phyloP scores from a whole-genome alignment of 2,797 vertebrate genomes.

The Xiphorhynchus erythropygius region DNA sequence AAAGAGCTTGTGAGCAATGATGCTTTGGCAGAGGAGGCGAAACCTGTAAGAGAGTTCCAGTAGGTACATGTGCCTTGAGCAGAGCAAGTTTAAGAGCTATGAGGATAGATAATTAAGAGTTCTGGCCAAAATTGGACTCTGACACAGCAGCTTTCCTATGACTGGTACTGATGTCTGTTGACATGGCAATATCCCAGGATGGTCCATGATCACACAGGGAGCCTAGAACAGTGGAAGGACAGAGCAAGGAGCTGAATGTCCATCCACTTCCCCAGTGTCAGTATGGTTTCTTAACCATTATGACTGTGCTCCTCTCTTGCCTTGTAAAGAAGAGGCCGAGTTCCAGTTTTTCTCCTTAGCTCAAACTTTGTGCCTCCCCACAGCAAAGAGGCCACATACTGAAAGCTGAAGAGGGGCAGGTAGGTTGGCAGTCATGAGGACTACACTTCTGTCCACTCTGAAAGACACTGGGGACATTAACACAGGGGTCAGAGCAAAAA shows the following conservation, averaged over 20 bases:
- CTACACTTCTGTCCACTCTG: neutral
- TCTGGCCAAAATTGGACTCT: neutral
- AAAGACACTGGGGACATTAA: neutral
- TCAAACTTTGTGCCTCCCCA: neutral
- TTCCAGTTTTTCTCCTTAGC: neutral
- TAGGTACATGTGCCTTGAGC: neutral
- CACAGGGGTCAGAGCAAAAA: neutral
- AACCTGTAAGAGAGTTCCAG: constrained; percentile 81
- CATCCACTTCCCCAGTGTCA: neutral
- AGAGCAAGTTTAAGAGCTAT: neutral
- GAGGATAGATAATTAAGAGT: neutral
- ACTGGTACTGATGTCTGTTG: neutral
- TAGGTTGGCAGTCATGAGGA: neutral
- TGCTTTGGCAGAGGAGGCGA: constrained; percentile 90
- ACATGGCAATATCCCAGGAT: neutral
- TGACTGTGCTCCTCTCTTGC: neutral
- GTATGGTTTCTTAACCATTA: neutral
- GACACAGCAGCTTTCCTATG: neutral
- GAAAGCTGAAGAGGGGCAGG: neutral
- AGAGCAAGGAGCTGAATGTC: neutral
- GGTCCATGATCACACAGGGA: neutral
- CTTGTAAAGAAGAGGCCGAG: neutral
- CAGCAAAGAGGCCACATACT: neutral
- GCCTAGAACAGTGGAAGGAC: neutral
- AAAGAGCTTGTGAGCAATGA: constrained; percentile 95